These are phyloP conservation scores for Morpho helenor DNA, from an alignment of 2,888 invertebrate genomes.

Conservation along the genomic window DNA sequence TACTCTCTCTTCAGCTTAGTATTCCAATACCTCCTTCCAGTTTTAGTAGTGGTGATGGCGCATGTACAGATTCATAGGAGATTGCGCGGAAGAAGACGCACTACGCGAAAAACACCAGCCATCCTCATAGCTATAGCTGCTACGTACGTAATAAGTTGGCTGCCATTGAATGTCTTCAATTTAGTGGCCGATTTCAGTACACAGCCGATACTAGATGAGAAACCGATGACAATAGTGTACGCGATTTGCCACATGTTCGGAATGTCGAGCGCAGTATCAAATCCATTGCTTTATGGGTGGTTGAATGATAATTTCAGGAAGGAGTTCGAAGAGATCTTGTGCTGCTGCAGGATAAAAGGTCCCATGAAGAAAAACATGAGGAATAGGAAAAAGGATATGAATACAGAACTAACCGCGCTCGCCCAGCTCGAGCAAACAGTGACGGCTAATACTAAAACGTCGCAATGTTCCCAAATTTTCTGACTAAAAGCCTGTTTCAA, in stretches of 20 bases:
- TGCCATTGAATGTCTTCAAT: slow-evolving; percentile 94
- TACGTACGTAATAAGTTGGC: slow-evolving; percentile 94
- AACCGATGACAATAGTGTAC: slow-evolving; percentile 79
- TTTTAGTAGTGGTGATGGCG: slow-evolving; percentile 89
- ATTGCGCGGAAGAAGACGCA: slow-evolving; percentile 83
- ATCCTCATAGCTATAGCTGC: slow-evolving; percentile 91
- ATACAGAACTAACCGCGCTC: slow-evolving; percentile 64
- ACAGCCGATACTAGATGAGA: slow-evolving; percentile 60
- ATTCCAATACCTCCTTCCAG: slow-evolving; percentile 91
- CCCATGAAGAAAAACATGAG: slow-evolving; percentile 52
- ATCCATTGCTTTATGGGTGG: slow-evolving; percentile 95
- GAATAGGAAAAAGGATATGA: slow-evolving; percentile 64
- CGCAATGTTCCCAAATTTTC: slow-evolving; percentile 78
- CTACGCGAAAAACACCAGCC: slow-evolving; percentile 92
- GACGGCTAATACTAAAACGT: slow-evolving; percentile 66
- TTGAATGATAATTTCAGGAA: slow-evolving; percentile 95
- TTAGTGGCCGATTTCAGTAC: slow-evolving; percentile 84
- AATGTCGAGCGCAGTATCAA: slow-evolving; percentile 94
- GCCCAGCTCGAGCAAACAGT: slow-evolving; percentile 69
- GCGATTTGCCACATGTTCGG: slow-evolving; percentile 81
- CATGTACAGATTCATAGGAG: slow-evolving; percentile 91
- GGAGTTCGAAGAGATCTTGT: slow-evolving; percentile 90
- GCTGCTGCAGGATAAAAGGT: slow-evolving; percentile 70
- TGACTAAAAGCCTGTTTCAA: slow-evolving; percentile 74
- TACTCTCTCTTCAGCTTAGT: slow-evolving; percentile 91